Evolutionary conservation across 2,888 invertebrate genomes (phyloP), one percentile per base, ranked within the genome.

Genomic region (Coenonympha arcania): DNA sequence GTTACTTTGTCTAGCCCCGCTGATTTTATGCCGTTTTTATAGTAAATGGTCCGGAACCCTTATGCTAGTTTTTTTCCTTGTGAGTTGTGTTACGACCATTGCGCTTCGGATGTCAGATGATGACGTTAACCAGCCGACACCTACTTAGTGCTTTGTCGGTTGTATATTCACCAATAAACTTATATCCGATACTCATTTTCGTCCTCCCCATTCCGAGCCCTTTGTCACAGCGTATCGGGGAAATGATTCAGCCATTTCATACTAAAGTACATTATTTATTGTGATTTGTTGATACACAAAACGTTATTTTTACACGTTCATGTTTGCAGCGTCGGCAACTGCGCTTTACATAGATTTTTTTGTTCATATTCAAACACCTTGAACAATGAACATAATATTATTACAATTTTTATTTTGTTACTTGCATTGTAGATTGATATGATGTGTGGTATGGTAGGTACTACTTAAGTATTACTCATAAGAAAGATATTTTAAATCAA

Each of bases 231-330:
- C 37, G 41, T 18, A 24, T 37, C 11, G 43, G 13, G 52, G 52
- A 40, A 48, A 39, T 52, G 51, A 52, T 39, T 52, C 48, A 52
- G 52, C 47, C 37, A 11, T 42, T 48, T 43, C 16, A 31, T 31
- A 36, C 9, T 9, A 20, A 11, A 11, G 16, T 33, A n/a, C n/a
- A n/a, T n/a, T n/a, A n/a, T 1, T 8, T 33, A 9, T 24, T 24
- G n/a, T n/a, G n/a, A n/a, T n/a, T n/a, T n/a, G n/a, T 15, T 20
- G 41, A 41, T 37, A 43, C 36, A 31, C 16, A 28, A 9, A 51
- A 47, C 36, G 47, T 42, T 47, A 42, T 47, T 51, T 45, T 50
- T 50, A 40, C 18, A 34, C 34, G 13, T 39, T 34, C 19, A 19
- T n/a, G 22, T 41, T 11, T 19, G 22, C 26, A n/a, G 3, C 20